Percentiles rank a stretch among this genome's conserved stretches.
These are phyloP conservation scores for Drosophila emarginata DNA, from an alignment of 2,888 invertebrate genomes.

Conservation along the genomic window DNA sequence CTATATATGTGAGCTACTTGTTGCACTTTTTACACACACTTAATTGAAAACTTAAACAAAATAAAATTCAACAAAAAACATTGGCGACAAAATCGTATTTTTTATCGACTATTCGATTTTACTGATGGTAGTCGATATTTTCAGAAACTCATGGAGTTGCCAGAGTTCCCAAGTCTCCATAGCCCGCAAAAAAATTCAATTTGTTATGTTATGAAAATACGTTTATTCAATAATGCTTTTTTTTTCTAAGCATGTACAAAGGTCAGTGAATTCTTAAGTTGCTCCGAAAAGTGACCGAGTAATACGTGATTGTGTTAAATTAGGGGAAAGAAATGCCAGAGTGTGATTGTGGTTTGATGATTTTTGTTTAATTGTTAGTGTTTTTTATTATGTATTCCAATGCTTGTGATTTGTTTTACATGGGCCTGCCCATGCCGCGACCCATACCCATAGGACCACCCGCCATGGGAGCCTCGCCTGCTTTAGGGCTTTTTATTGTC, in stretches of 20 bases:
- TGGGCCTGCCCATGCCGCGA: constrained; percentile 90
- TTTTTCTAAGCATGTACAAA: constrained; percentile 58
- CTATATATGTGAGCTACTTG: background rate
- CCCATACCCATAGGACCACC: constrained; percentile 84
- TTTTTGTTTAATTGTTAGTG: constrained; percentile 26
- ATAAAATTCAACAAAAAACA: background rate
- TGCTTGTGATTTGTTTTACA: constrained; percentile 79
- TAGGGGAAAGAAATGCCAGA: constrained; percentile 55
- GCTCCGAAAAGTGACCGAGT: constrained; percentile 51
- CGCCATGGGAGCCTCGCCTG: constrained; percentile 82
- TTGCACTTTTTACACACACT: background rate
- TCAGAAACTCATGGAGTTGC: constrained; percentile 23
- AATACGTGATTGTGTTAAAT: constrained; percentile 65
- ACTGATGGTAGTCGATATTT: background rate
- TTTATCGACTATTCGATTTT: background rate
- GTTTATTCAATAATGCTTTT: constrained; percentile 24
- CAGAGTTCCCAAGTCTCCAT: constrained; percentile 14
- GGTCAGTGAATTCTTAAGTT: constrained; percentile 51
- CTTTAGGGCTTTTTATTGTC: constrained; percentile 96
- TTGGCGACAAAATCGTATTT: background rate
- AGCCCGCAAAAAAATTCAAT: background rate
- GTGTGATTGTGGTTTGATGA: constrained; percentile 44
- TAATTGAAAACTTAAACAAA: background rate
- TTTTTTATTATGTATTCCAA: constrained; percentile 28
- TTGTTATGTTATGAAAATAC: constrained; percentile 43